A percentile compares a stretch with the other conserved stretches of the same genome.
Conservation (phyloP, 1,140 invertebrate genomes). For the Nebria ingens region DNA sequence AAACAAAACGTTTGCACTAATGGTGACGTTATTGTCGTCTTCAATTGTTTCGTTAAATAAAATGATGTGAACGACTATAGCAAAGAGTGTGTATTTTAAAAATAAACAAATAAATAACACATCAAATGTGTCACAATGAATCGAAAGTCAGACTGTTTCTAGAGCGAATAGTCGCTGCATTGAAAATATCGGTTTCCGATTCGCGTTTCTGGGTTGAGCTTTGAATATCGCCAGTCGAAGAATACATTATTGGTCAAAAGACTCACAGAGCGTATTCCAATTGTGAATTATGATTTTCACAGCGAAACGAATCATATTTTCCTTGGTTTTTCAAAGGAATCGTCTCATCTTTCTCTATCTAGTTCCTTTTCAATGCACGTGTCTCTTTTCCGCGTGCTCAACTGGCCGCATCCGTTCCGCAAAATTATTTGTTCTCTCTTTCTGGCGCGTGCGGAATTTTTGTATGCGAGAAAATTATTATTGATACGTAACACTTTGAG, state of each 20-base stretch:
- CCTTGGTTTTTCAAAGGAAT: constrained; percentile 28
- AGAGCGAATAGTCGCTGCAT: background rate
- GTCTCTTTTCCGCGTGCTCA: constrained; percentile 17
- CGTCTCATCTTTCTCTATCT: constrained; percentile 5
- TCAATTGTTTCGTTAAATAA: background rate
- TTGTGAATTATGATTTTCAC: constrained; percentile 31
- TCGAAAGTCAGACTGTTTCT: too few species aligned
- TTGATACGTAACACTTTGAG: constrained; percentile 37
- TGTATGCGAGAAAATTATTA: constrained; percentile 31
- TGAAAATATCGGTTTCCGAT: constrained; percentile 4
- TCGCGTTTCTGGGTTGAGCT: background rate
- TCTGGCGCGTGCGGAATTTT: constrained; percentile 25
- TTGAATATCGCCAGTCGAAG: background rate
- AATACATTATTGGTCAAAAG: constrained; percentile 33
- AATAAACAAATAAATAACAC: too few species aligned
- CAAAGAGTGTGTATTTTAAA: too few species aligned
- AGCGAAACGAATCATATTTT: constrained; percentile 33
- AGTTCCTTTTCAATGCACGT: constrained; percentile 14
- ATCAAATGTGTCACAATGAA: too few species aligned
- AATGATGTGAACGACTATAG: too few species aligned
- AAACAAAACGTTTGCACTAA: background rate
- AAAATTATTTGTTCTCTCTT: constrained; percentile 22
- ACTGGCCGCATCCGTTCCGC: constrained; percentile 18
- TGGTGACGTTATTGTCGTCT: background rate
- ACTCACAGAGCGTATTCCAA: constrained; percentile 28